Evolutionary conservation across 2,113 vertebrate species (phyloP).

Genomic region (Myrmophylax atrothorax): DNA sequence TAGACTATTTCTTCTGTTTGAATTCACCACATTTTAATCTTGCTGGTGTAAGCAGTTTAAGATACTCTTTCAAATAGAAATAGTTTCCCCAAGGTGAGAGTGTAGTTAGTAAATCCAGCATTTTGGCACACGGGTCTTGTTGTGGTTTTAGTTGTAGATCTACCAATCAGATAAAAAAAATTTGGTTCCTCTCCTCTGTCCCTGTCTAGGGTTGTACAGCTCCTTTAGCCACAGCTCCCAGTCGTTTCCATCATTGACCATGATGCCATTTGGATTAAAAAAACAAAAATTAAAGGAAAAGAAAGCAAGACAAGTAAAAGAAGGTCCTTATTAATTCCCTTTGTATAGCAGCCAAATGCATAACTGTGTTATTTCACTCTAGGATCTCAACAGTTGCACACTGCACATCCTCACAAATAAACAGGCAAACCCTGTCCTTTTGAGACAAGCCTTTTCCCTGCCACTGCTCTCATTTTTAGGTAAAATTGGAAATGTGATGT

Average conservation of each 20-base stretch:
- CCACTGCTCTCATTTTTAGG: not conserved
- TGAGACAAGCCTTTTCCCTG: not conserved
- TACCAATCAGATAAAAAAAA: not conserved
- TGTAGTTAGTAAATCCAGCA: not conserved
- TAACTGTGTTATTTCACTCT: not conserved
- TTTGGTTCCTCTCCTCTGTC: not conserved
- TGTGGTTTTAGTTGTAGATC: not conserved
- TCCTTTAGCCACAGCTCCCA: not conserved
- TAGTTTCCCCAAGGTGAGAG: not conserved
- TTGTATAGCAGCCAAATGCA: not conserved
- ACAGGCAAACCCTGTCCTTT: not conserved
- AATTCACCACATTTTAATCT: not conserved
- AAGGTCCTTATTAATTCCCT: not conserved
- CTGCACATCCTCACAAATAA: not conserved
- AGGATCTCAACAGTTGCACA: not conserved
- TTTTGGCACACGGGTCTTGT: not conserved
- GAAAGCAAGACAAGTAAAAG: not conserved
- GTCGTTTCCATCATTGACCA: not conserved
- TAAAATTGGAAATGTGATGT: not conserved
- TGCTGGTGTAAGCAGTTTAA: not conserved
- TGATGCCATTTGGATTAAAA: not conserved
- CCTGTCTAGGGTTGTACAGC: not conserved
- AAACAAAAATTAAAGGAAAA: not conserved
- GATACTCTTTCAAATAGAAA: not conserved
- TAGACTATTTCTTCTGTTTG: not conserved